Percentiles rank a stretch among this genome's conserved stretches.
Evolutionary conservation across 2,797 vertebrate genomes (phyloP).

Genomic region (Siniperca obscura): DNA sequence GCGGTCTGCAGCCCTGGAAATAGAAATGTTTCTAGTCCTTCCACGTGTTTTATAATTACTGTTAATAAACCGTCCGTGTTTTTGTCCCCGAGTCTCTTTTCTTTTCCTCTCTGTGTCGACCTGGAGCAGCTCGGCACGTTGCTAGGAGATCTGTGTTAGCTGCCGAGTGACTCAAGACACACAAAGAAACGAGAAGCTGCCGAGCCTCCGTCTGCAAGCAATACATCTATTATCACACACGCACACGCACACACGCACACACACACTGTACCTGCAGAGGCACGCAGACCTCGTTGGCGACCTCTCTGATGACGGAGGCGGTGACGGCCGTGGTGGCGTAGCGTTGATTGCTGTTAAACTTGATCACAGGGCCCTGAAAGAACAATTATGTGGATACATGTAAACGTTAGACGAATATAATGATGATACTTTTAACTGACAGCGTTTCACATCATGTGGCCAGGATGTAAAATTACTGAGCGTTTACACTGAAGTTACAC

Average conservation of each 20-base stretch:
- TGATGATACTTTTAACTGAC: background rate
- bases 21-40: background rate
- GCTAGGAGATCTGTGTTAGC: constrained; percentile 42
- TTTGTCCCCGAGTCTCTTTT: background rate
- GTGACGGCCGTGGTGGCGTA: constrained; percentile 96
- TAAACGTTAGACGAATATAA: background rate
- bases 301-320: constrained; percentile 89
- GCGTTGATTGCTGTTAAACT: constrained; percentile 98
- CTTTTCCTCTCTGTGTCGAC: background rate
- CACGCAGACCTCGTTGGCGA: constrained; percentile 86
- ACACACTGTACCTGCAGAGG: constrained; percentile 90
- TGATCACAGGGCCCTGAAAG: constrained; percentile 93
- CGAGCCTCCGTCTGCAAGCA: constrained; percentile 13
- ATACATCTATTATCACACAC: background rate
- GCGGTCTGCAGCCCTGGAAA: background rate
- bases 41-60: background rate
- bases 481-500: too few relatives aligned
- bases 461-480: background rate
- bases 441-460: background rate
- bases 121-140: constrained; percentile 10
- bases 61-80: background rate
- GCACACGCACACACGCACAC: constrained; percentile 1
- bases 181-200: background rate
- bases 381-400: background rate
- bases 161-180: constrained; percentile 15